Conservation (phyloP, 2,797 vertebrate genomes). For the Scyliorhinus canicula region DNA sequence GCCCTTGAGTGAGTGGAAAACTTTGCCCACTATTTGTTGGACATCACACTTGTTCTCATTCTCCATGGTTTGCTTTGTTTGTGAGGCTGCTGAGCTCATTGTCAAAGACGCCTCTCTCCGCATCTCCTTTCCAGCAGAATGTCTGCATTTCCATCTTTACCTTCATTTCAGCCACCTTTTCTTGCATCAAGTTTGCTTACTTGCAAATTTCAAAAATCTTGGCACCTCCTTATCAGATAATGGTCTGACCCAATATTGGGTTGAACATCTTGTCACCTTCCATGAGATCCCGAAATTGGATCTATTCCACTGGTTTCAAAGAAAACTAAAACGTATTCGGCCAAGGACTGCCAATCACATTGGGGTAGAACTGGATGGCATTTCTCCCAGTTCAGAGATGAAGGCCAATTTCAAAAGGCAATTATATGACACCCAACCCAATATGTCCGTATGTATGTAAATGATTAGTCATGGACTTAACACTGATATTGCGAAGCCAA, state of each 20-base stretch:
- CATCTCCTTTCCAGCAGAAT: no score
- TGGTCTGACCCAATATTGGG: background rate
- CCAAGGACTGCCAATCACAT: no score
- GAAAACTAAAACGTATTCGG: background rate
- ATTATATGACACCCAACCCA: background rate
- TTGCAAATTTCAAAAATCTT: background rate
- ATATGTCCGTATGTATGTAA: background rate
- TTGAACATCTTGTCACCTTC: background rate
- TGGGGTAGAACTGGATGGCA: background rate
- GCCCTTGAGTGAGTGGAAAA: no score
- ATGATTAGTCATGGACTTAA: background rate
- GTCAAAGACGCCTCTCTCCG: no score
- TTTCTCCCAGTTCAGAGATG: background rate
- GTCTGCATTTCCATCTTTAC: background rate
- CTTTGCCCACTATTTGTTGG: no score
- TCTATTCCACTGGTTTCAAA: background rate
- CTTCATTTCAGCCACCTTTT: background rate
- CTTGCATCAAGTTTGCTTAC: background rate
- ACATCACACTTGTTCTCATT: no score
- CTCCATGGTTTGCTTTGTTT: no score
- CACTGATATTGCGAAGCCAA: background rate
- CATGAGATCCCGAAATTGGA: background rate
- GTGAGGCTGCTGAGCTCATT: background rate
- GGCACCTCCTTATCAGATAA: background rate
- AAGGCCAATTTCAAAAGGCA: background rate